phyloP scores from a whole-genome alignment of 1,140 invertebrate species.

The Drosophila kurseongensis region DNA sequence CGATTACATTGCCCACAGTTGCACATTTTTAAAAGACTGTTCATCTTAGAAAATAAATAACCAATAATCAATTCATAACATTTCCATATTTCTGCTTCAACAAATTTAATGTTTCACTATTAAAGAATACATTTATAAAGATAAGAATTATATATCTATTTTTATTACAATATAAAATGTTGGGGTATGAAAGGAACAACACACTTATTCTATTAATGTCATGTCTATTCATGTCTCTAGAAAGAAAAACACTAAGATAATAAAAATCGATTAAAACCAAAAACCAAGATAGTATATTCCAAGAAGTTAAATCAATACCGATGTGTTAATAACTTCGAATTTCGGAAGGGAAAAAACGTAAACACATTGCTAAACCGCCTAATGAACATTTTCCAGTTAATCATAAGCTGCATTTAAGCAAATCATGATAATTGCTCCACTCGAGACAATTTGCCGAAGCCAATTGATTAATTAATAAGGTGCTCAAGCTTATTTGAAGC shows the following conservation, averaged over 20 bases:
- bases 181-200: no score
- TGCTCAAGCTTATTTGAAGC: constrained; percentile 12
- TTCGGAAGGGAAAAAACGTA: not conserved
- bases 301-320: not conserved
- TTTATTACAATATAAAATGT: no score
- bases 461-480: constrained; percentile 46
- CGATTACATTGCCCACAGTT: constrained; percentile 1
- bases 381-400: not conserved
- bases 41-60: constrained; percentile 10
- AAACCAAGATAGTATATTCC: no score
- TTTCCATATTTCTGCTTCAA: not conserved
- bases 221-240: no score
- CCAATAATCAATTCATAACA: constrained; percentile 1
- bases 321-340: not conserved
- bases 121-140: not conserved
- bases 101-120: not conserved
- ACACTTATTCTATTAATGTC: no score
- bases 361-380: not conserved
- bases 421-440: constrained; percentile 29
- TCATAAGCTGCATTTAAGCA: constrained; percentile 12
- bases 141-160: not conserved
- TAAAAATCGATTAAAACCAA: no score
- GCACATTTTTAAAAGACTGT: constrained; percentile 3
- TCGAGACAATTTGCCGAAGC: constrained; percentile 16
- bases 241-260: no score